phyloP scores from a whole-genome alignment of 2,888 invertebrate species.

The Brenthis hecate region DNA sequence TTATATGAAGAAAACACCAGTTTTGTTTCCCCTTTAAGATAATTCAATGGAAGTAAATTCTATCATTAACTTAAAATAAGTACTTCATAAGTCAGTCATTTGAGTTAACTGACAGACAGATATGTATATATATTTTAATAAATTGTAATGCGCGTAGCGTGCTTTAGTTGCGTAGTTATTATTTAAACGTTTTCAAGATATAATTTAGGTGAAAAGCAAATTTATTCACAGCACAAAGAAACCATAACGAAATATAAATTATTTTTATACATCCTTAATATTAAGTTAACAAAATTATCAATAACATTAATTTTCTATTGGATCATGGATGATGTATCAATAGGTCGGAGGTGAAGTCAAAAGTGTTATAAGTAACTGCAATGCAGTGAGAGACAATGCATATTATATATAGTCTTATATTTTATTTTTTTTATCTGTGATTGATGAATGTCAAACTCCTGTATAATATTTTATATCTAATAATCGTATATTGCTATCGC shows the following conservation, averaged over 20 bases:
- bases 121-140: conserved; percentile 36
- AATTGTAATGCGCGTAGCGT: conserved; percentile 44
- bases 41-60: neutral
- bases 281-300: conserved; percentile 7
- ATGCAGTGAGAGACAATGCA: conserved; percentile 57
- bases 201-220: neutral
- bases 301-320: conserved; percentile 19
- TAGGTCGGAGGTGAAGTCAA: conserved; percentile 13
- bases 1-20: neutral
- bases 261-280: neutral
- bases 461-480: conserved; percentile 13
- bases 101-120: conserved; percentile 40
- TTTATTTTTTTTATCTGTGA: conserved; percentile 50
- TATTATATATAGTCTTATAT: conserved; percentile 45
- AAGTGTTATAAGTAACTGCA: conserved; percentile 53
- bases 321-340: neutral
- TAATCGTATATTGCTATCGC: no score
- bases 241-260: neutral
- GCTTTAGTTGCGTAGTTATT: conserved; percentile 39
- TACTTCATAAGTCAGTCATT: conserved; percentile 49
- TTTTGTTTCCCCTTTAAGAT: conserved; percentile 1
- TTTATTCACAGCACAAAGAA: conserved; percentile 7
- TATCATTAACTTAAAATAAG: conserved; percentile 42
- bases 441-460: conserved; percentile 38
- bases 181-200: conserved; percentile 26